Evolutionary conservation across 2,888 invertebrate species (phyloP).

Genomic region (Aphelenchoides bicaudatus): DNA sequence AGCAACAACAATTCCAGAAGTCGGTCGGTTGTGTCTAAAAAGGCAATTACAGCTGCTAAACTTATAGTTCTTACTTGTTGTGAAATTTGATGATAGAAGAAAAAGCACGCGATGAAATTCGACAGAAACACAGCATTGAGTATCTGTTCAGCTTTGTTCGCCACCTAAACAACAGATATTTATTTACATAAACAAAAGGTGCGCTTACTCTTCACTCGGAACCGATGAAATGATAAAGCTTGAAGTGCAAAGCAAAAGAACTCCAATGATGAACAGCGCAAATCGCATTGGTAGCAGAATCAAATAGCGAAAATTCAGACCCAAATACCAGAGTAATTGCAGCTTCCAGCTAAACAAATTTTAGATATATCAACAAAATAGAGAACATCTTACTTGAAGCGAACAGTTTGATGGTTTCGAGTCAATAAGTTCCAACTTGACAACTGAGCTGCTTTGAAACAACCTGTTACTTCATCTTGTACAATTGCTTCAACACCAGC

Average conservation of each 20-base stretch:
- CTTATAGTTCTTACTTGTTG: slow-evolving; percentile 55
- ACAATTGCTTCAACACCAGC: slow-evolving; percentile 78
- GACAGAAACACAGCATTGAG: slow-evolving; percentile 73
- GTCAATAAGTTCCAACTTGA: slow-evolving; percentile 89
- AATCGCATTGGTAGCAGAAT: slow-evolving; percentile 76
- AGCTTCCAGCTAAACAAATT: slow-evolving; percentile 67
- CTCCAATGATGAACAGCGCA: slow-evolving; percentile 60
- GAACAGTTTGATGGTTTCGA: slow-evolving; percentile 62
- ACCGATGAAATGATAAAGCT: slow-evolving; percentile 71
- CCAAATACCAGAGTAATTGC: slow-evolving; percentile 87
- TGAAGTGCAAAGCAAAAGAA: slow-evolving; percentile 69
- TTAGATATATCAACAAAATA: too few relatives aligned
- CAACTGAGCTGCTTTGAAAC: slow-evolving; percentile 82
- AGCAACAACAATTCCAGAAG: slow-evolving; percentile 81
- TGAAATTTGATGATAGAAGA: slow-evolving; percentile 68
- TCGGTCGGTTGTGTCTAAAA: slow-evolving; percentile 75
- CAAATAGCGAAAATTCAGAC: slow-evolving; percentile 84
- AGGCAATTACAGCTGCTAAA: too few relatives aligned
- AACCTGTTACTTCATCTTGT: slow-evolving; percentile 92
- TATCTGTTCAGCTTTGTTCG: slow-evolving; percentile 14
- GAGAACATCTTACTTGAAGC: not conserved
- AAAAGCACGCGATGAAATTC: slow-evolving; percentile 75
- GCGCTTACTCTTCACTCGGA: slow-evolving; percentile 64
- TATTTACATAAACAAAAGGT: too few relatives aligned
- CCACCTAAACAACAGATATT: too few relatives aligned